phyloP scores from a whole-genome alignment of 2,797 vertebrate species.

The Myotis daubentonii region DNA sequence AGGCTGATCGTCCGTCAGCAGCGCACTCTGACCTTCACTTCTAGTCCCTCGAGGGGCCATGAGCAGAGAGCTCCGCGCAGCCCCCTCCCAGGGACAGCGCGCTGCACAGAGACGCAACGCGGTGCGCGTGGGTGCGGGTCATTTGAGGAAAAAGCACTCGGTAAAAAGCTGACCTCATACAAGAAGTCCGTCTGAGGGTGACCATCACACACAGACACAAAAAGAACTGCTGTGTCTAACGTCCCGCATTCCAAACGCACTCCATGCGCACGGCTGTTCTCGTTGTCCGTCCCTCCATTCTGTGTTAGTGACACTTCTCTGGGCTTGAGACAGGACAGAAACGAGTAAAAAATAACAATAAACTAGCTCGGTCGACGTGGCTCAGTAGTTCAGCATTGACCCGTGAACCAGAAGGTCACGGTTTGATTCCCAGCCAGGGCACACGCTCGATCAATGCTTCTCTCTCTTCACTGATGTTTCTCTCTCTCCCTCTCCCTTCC shows the following conservation, averaged over 20 bases:
- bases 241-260: not conserved
- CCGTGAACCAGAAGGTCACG: no score
- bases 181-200: not conserved
- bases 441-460: no score
- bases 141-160: not conserved
- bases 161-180: not conserved
- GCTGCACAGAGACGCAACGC: not conserved
- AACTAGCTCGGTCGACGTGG: no score
- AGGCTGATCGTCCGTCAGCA: no score
- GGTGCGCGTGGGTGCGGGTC: fast-evolving
- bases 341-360: not conserved
- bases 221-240: not conserved
- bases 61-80: not conserved
- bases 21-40: not conserved
- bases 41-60: not conserved
- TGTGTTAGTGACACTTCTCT: not conserved
- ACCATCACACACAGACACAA: not conserved
- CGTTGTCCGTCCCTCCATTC: not conserved
- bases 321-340: not conserved
- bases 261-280: fast-evolving
- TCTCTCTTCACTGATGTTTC: no score
- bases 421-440: no score
- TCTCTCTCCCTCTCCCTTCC: no score
- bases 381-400: no score
- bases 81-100: not conserved